Evolutionary conservation across 2,888 invertebrate species (phyloP).

Genomic region (Polietes domitor): DNA sequence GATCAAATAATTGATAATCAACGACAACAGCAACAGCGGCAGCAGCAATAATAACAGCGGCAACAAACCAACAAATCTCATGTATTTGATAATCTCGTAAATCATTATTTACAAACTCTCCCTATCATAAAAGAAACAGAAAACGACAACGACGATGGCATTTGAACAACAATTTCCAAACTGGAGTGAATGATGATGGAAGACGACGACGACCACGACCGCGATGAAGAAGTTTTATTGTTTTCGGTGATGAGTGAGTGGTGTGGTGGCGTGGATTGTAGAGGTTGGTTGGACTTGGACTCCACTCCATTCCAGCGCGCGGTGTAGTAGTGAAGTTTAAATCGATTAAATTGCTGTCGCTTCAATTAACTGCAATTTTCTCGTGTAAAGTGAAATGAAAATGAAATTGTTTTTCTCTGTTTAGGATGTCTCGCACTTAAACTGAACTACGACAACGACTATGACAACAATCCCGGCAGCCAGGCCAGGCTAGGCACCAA

Average conservation of each 20-base stretch:
- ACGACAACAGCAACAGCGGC: background rate
- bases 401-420: constrained; percentile 66
- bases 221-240: constrained; percentile 9
- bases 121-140: background rate
- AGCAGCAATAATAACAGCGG: background rate
- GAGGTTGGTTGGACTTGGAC: background rate
- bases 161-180: constrained; percentile 25
- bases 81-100: constrained; percentile 34
- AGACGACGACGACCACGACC: background rate
- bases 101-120: constrained; percentile 41
- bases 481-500: background rate
- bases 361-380: constrained; percentile 69
- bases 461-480: background rate
- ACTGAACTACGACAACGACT: no score
- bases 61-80: background rate
- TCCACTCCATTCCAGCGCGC: background rate
- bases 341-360: constrained; percentile 64
- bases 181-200: constrained; percentile 36
- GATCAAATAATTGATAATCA: constrained; percentile 39
- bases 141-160: background rate
- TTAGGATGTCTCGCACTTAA: constrained; percentile 27
- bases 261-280: background rate
- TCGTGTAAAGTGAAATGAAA: constrained; percentile 71
- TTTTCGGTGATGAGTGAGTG: constrained; percentile 22
- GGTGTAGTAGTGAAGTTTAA: constrained; percentile 30